These are phyloP conservation scores for Drosophila pruinosa DNA, from an alignment of 1,140 invertebrate species.

Conservation along the genomic window DNA sequence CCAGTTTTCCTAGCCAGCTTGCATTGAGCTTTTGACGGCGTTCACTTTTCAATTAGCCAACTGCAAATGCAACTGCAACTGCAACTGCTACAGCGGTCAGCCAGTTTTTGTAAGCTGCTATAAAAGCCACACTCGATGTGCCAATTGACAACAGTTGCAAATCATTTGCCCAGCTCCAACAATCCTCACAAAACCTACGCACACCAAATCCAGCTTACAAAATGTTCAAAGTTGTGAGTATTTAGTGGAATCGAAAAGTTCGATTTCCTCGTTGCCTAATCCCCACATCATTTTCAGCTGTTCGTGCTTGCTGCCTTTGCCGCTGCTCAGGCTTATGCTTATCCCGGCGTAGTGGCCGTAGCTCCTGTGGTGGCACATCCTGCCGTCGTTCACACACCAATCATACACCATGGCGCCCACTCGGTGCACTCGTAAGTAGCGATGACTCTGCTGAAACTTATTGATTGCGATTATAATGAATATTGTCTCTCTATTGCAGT, in stretches of 20 bases:
- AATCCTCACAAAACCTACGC: slow-evolving; percentile 3
- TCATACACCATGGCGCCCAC: slow-evolving; percentile 76
- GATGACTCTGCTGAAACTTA: too few species aligned
- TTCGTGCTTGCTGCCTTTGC: slow-evolving; percentile 61
- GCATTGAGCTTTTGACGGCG: slow-evolving; percentile 59
- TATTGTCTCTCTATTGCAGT: slow-evolving; percentile 32
- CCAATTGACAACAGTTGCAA: slow-evolving; percentile 63
- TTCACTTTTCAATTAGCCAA: slow-evolving; percentile 53
- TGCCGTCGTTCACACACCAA: slow-evolving; percentile 52
- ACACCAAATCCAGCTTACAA: slow-evolving; percentile 31
- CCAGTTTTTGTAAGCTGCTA: slow-evolving; percentile 40
- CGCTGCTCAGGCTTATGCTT: slow-evolving; percentile 56
- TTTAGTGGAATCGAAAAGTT: neutral
- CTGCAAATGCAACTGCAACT: too few species aligned
- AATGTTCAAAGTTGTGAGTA: slow-evolving; percentile 81
- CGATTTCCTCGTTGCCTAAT: slow-evolving; percentile 6
- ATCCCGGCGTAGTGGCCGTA: slow-evolving; percentile 80
- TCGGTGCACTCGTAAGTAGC: slow-evolving; percentile 78
- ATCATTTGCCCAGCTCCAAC: slow-evolving; percentile 42
- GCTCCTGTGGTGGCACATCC: slow-evolving; percentile 79
- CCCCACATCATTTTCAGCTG: slow-evolving; percentile 36
- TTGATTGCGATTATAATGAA: neutral
- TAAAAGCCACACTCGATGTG: slow-evolving; percentile 51
- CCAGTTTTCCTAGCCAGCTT: slow-evolving; percentile 68
- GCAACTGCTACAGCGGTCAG: slow-evolving; percentile 33